Base-by-base conservation (phyloP, 2,113 vertebrate genomes). In the Dascyllus trimaculatus region DNA sequence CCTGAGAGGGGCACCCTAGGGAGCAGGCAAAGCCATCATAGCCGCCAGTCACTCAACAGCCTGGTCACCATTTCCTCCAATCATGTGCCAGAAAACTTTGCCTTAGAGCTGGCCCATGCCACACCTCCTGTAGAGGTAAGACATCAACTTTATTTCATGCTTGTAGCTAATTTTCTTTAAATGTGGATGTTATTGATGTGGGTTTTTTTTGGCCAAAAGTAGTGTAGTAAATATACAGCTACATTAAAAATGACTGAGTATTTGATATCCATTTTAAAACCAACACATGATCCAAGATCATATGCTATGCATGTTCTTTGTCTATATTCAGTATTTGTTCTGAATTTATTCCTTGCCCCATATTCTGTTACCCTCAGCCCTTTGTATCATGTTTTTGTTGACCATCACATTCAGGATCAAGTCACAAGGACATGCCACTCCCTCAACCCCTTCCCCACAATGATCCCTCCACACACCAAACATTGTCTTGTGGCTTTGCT, bases 41-140 rank as follows among this genome's bases (percentile, higher is more conserved):
- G 97, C 85, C 97, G 96, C 77, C 98, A 99, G 56, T 99, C 98
- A 0, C 96, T 99, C 70, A 99, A 98, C 94, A 99, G 98, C 90
- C 93, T 99, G 84, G 97, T 98, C 85, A 99, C 98, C 68, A 98
- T 99, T 85, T 99, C 97, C 54, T 99, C 98, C 14, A 99, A 97
- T 93, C 97, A 98, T 0, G 95, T 98, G 82, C 94, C 96, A 0
- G 98, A 99, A 87, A 98, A 96, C 75, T 99, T 99, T 78, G 94
- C 97, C 0, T 82, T 99, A 84, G 98, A 99, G 35, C 95, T 99
- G 80, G 96, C 97, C 59, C 97, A 98, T 0, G 94, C 97, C 52
- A 98, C 98, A 0, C 98, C 97, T 0, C 97, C 97, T 38, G 98
- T 99, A 3, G 98, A 99, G 97, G 98, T 99, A 96, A 96, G 96